Evolutionary conservation across 2,797 vertebrate species (phyloP), one percentile per base, ranked within the genome.

Genomic region (Hafferia zeledoni): DNA sequence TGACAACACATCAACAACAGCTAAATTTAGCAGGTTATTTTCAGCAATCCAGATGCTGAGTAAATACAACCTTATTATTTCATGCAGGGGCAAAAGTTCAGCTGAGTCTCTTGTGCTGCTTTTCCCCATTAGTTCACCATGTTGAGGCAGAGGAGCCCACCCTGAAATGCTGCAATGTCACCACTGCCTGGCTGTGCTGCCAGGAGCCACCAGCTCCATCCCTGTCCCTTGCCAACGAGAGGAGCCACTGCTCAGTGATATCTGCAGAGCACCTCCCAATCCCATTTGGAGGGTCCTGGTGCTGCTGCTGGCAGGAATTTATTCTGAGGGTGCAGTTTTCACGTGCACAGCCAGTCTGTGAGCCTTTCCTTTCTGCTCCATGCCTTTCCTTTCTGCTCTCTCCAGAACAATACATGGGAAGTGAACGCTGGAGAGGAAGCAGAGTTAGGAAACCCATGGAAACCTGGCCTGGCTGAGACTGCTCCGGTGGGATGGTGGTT

Each of bases 1-100:
- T 92, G 95, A 93, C 92, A 93, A 92, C 81, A 64, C 53, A 92
- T 94, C 95, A 93, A 95, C 85, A 91, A 80, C 88, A 90, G 90
- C 94, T 97, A 95, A 95, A 95, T 93, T 92, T 95, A 95, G 93
- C 33, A 0, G 68, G 92, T 80, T 96, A 96, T 96, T 95, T 91
- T 75, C 1, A 1, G 94, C 78, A 64, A 78, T 87, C 93, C 95
- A 96, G 95, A 96, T 94, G 92, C 94, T 92, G 93, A 49, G 83
- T 95, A 94, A 96, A 94, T 88, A 93, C 90, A 83, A 91, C 83
- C 93, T 86, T 85, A 68, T 89, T 96, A 89, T 95, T 95, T 81
- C 89, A 89, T 2, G 28, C 46, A 71, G 93, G 93, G 89, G 87
- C 89, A 94, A 85, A 94, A 96, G 93, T 93, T 96, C 94, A 95